These are phyloP conservation scores for Actinopyga echinites DNA, from an alignment of 53 echinoderm and acorn worm genomes.

Conservation along the genomic window DNA sequence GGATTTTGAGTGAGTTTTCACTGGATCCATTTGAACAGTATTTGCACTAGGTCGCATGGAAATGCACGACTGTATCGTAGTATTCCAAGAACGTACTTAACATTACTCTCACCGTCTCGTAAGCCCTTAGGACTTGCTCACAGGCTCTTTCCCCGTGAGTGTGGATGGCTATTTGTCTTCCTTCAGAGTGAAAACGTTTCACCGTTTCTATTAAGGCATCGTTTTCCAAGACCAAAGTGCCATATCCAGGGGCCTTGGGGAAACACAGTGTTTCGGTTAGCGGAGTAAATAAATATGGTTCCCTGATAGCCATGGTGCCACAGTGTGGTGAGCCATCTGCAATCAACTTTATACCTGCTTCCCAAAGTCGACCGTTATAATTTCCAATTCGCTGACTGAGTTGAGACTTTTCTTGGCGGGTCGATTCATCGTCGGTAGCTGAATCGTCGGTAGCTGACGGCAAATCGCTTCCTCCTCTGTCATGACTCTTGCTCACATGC, in stretches of 20 bases:
- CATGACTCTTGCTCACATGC: too few species aligned
- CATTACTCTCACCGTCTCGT: slow-evolving; percentile 50
- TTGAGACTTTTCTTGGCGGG: too few species aligned
- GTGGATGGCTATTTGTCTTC: slow-evolving; percentile 59
- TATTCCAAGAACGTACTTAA: too few species aligned
- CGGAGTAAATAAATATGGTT: slow-evolving; percentile 32
- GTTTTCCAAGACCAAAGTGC: slow-evolving; percentile 42
- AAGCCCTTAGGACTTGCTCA: slow-evolving; percentile 56
- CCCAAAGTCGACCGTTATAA: not conserved
- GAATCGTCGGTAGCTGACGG: not conserved
- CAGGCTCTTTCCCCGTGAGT: slow-evolving; percentile 58
- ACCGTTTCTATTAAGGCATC: slow-evolving; percentile 50
- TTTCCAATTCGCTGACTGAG: not conserved
- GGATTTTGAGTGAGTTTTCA: too few species aligned
- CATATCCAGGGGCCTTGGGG: slow-evolving; percentile 55
- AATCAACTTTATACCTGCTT: not conserved
- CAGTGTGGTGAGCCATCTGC: slow-evolving; percentile 22
- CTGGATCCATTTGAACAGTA: too few species aligned
- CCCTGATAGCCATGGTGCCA: not conserved
- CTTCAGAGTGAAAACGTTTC: slow-evolving; percentile 46
- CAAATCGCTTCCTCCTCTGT: too few species aligned
- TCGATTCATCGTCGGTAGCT: too few species aligned
- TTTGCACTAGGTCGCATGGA: too few species aligned
- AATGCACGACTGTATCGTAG: too few species aligned
- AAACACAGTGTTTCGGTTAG: slow-evolving; percentile 60